Base-by-base conservation (phyloP, 1,140 invertebrate species). In the Lutraria rhynchaena region DNA sequence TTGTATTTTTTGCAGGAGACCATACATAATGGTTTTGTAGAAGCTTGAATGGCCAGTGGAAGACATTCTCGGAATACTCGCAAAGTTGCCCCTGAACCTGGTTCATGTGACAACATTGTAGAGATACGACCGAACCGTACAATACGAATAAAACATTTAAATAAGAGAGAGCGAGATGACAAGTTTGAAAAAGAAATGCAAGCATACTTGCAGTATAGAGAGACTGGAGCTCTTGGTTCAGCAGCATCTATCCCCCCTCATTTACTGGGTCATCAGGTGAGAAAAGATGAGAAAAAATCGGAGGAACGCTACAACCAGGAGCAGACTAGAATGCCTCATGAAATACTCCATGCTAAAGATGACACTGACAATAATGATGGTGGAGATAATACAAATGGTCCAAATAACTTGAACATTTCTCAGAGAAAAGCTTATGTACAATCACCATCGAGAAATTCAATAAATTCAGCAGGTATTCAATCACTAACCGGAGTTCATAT, bases 121-220 rank as follows among this genome's bases (percentile, higher is more conserved):
- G 88, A 90, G 80, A 81, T 90, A 24, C 76, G 89, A 44, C 81
- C 82, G 1, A 84, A 84, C 1, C 81, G 90, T 57, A 3, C 77
- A 15, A 70, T 91, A 17, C 69, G 85, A n/a, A 87, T 91, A 9
- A 84, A 77, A 46, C 87, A 89, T 61, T 44, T 90, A 13, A 91
- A 91, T 82, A 60, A 84, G 27, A 77, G 76, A 65, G 77, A 81
- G 41, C 73, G 89, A 67, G 89, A 90, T 85, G 84, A 86, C 31
- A 55, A 80, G 35, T 87, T 90, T 84, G 82, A 87, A 61, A 85
- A 87, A 55, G 88, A 90, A 73, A 86, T 87, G 70, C 81, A 86
- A 11, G 65, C 83, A 55, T 84, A 83, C 60, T 9, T 81, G 13
- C 63, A 85, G 53, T 83, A 85, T 57, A 82, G 67, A 55, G 71